Conservation (phyloP, 2,888 invertebrate species). For the Drosophila sordidula region DNA sequence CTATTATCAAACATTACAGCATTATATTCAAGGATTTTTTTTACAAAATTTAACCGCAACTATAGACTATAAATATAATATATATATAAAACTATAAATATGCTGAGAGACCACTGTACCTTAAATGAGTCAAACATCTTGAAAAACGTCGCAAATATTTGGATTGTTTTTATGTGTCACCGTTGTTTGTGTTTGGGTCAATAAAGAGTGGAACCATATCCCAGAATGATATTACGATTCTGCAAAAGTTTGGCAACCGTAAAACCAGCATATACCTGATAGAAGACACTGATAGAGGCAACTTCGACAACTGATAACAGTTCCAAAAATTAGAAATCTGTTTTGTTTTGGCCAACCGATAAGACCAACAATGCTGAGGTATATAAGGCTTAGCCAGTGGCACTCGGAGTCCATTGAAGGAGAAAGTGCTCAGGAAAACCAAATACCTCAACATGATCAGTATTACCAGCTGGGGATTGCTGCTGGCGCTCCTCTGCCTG, state of each 20-base stretch:
- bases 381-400: conserved; percentile 51
- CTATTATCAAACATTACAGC: no score
- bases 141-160: conserved; percentile 20
- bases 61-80: no score
- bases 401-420: conserved; percentile 24
- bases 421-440: conserved; percentile 34
- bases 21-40: no score
- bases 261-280: conserved; percentile 27
- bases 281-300: conserved; percentile 28
- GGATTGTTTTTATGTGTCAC: conserved; percentile 42
- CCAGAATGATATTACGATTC: conserved; percentile 28
- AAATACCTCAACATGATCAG: conserved; percentile 12
- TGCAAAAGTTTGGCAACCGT: conserved; percentile 38
- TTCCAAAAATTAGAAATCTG: conserved; percentile 19
- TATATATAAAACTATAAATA: no score
- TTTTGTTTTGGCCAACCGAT: conserved; percentile 30
- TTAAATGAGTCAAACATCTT: conserved; percentile 25
- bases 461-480: conserved; percentile 5
- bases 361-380: conserved; percentile 42
- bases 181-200: conserved; percentile 48
- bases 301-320: not conserved
- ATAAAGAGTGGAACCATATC: conserved; percentile 8
- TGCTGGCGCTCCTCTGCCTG: conserved; percentile 8
- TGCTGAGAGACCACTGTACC: not conserved
- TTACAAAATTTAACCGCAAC: no score